Conservation (phyloP, 1,140 invertebrate genomes). For the Steinernema feltiae region DNA sequence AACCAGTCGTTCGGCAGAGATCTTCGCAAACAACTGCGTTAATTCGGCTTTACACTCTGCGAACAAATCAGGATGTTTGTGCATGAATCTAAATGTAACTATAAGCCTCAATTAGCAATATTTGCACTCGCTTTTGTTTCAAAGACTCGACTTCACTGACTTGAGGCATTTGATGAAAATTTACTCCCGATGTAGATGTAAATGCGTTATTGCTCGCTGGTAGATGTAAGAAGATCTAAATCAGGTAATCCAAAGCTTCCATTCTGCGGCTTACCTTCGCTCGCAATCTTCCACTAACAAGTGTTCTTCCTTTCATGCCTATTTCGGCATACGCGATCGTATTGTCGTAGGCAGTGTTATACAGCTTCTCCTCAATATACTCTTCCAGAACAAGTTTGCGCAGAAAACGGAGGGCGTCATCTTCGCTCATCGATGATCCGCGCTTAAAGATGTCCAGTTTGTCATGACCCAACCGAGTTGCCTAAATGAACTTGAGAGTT, state of each 20-base stretch:
- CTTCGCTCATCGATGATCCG: slow-evolving; percentile 26
- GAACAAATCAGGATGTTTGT: slow-evolving; percentile 42
- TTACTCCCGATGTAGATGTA: not conserved
- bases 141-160: slow-evolving; percentile 37
- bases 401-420: slow-evolving; percentile 32
- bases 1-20: slow-evolving; percentile 18
- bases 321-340: slow-evolving; percentile 35
- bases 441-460: slow-evolving; percentile 23
- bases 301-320: slow-evolving; percentile 25
- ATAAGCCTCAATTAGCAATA: not conserved
- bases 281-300: slow-evolving; percentile 1
- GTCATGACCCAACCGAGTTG: slow-evolving; percentile 20
- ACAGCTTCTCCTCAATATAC: slow-evolving; percentile 29
- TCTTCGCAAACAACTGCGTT: slow-evolving; percentile 23
- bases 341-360: slow-evolving; percentile 25
- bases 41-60: slow-evolving; percentile 31
- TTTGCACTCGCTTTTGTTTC: slow-evolving; percentile 38
- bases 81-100: slow-evolving; percentile 27
- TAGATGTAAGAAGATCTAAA: slow-evolving; percentile 35
- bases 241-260: not conserved
- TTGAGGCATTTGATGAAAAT: slow-evolving; percentile 19
- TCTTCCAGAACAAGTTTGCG: slow-evolving; percentile 24
- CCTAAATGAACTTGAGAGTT: no score
- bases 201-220: slow-evolving; percentile 18
- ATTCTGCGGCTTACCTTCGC: slow-evolving; percentile 27